phyloP scores from a whole-genome alignment of 2,888 invertebrate genomes.

The Napeogenes sylphis region DNA sequence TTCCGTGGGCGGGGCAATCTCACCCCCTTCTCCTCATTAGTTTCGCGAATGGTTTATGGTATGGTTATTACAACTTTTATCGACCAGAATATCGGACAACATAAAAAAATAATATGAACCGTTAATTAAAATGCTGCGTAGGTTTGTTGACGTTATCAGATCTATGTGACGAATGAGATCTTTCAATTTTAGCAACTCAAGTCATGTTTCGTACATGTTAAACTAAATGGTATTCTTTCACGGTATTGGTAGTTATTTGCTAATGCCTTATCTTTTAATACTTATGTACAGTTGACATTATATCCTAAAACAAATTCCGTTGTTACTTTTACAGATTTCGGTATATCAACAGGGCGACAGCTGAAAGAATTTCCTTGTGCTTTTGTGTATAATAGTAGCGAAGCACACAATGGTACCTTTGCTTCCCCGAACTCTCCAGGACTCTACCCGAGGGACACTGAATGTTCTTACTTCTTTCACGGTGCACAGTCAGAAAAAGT shows the following conservation, averaged over 20 bases:
- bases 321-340: conserved; percentile 83
- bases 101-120: too few species aligned
- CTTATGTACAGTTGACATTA: too few species aligned
- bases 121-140: background rate
- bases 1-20: too few species aligned
- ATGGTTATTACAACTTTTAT: too few species aligned
- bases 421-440: conserved; percentile 95
- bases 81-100: too few species aligned
- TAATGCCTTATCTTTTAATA: too few species aligned
- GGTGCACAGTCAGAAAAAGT: conserved; percentile 87
- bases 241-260: too few species aligned
- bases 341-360: conserved; percentile 89
- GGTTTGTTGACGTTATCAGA: background rate
- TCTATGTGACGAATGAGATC: background rate
- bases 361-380: conserved; percentile 87
- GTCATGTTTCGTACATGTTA: background rate
- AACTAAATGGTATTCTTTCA: background rate
- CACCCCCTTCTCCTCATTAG: too few species aligned
- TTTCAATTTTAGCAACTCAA: background rate
- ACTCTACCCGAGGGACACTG: conserved; percentile 91
- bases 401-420: conserved; percentile 87
- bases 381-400: conserved; percentile 91
- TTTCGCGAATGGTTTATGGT: too few species aligned
- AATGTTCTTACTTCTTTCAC: conserved; percentile 94
- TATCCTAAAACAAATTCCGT: too few species aligned